A percentile compares a stretch with the other conserved stretches of the same genome.
Evolutionary conservation across 2,888 invertebrate genomes (phyloP).

Genomic region (Drosophila leonis): DNA sequence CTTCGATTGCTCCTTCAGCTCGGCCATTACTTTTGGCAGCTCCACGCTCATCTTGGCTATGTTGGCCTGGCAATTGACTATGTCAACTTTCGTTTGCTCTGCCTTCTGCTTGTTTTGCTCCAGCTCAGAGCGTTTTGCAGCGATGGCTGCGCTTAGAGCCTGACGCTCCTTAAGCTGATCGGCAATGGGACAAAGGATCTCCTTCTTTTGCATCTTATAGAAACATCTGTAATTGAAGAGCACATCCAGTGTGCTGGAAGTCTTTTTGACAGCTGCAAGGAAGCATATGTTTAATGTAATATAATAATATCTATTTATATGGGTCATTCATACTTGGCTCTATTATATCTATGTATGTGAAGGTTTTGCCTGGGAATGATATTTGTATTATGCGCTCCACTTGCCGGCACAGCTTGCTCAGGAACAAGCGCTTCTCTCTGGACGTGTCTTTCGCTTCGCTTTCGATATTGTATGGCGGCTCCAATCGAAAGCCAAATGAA

Average conservation of each 20-base stretch:
- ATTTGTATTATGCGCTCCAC: conserved; percentile 82
- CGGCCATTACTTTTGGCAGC: conserved; percentile 31
- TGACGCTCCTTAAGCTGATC: conserved; percentile 59
- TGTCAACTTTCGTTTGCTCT: conserved; percentile 45
- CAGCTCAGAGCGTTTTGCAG: conserved; percentile 55
- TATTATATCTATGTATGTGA: conserved; percentile 76
- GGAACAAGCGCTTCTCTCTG: conserved; percentile 73
- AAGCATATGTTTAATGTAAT: no score
- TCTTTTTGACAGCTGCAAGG: conserved; percentile 78
- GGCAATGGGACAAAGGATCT: conserved; percentile 66
- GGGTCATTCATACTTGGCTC: conserved; percentile 70
- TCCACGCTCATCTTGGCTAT: conserved; percentile 41
- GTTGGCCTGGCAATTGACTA: conserved; percentile 42
- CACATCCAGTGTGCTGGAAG: conserved; percentile 72
- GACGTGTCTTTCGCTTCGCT: conserved; percentile 56
- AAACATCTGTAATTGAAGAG: conserved; percentile 82
- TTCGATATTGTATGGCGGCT: conserved; percentile 61
- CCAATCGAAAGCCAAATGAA: conserved; percentile 79
- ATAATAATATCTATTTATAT: neutral
- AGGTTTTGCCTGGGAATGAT: conserved; percentile 77
- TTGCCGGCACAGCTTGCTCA: conserved; percentile 73
- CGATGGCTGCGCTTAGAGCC: conserved; percentile 47
- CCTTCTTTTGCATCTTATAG: conserved; percentile 79
- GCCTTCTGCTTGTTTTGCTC: conserved; percentile 44
- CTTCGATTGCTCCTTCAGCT: conserved; percentile 48